phyloP scores from a whole-genome alignment of 2,113 vertebrate genomes.

The Quiscalus mexicanus region DNA sequence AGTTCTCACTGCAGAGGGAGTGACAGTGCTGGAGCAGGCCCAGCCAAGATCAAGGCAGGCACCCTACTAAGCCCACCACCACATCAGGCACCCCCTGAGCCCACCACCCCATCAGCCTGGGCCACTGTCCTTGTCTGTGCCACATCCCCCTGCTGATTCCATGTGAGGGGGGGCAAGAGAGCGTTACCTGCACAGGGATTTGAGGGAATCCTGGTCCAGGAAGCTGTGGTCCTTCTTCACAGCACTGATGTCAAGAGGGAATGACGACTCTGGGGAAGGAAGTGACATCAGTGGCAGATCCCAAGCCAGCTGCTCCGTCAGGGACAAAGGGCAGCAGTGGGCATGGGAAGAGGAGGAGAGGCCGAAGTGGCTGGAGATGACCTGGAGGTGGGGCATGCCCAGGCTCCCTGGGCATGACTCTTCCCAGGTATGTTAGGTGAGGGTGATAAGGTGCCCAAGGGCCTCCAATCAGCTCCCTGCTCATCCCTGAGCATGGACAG shows the following conservation, averaged over 20 bases:
- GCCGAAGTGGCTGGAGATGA: not conserved
- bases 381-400: not conserved
- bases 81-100: not conserved
- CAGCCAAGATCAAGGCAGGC: not conserved
- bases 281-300: not conserved
- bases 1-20: not conserved
- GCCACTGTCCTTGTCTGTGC: not conserved
- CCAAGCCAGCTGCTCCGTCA: accelerated
- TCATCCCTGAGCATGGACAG: not conserved
- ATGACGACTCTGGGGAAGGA: constrained; percentile 61
- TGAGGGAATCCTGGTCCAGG: constrained; percentile 85
- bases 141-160: accelerated
- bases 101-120: not conserved
- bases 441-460: accelerated
- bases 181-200: constrained; percentile 82
- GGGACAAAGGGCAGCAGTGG: not conserved
- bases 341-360: not conserved
- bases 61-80: not conserved
- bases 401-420: accelerated
- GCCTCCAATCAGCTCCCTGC: not conserved
- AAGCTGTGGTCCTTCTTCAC: constrained; percentile 86
- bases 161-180: not conserved
- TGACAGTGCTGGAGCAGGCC: accelerated
- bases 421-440: not conserved
- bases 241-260: constrained; percentile 80